Conservation (phyloP, 1,140 invertebrate genomes). For the Bombus sylvicola region DNA sequence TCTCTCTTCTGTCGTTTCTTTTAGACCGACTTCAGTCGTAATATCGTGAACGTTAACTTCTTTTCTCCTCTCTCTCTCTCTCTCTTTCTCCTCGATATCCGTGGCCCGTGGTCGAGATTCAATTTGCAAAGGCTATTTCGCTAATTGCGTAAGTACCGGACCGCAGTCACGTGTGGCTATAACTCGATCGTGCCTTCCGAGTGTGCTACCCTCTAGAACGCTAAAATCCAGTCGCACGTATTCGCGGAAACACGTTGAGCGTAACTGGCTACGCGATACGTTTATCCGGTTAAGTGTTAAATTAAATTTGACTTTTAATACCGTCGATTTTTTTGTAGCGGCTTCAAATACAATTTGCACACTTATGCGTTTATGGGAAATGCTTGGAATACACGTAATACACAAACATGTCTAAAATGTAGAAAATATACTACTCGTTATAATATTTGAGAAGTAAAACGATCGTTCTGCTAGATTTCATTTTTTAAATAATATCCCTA, state of each 20-base stretch:
- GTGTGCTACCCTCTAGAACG: conserved; percentile 39
- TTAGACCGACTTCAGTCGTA: conserved; percentile 26
- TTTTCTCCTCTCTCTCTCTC: neutral
- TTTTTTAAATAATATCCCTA: too few species aligned
- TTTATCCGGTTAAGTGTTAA: conserved; percentile 16
- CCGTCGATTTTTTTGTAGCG: neutral
- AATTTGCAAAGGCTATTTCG: conserved; percentile 70
- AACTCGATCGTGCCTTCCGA: conserved; percentile 50
- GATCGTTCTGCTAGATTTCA: too few species aligned
- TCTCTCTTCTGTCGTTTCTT: conserved; percentile 26
- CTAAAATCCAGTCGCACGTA: conserved; percentile 6
- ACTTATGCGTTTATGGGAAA: too few species aligned
- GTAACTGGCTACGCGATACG: conserved; percentile 13
- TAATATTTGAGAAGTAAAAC: too few species aligned
- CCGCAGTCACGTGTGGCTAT: conserved; percentile 65
- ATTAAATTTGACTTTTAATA: conserved; percentile 24
- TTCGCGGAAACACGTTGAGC: conserved; percentile 9
- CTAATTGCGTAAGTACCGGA: conserved; percentile 69
- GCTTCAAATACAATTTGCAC: too few species aligned
- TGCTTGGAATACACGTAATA: too few species aligned
- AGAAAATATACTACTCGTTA: too few species aligned
- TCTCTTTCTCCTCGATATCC: conserved; percentile 28
- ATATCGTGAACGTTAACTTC: conserved; percentile 58
- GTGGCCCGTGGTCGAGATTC: conserved; percentile 61
- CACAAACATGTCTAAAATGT: too few species aligned